A percentile compares a stretch with the other conserved stretches of the same genome.
Evolutionary conservation across 2,113 vertebrate genomes (phyloP).

Genomic region (Nesoenas mayeri): DNA sequence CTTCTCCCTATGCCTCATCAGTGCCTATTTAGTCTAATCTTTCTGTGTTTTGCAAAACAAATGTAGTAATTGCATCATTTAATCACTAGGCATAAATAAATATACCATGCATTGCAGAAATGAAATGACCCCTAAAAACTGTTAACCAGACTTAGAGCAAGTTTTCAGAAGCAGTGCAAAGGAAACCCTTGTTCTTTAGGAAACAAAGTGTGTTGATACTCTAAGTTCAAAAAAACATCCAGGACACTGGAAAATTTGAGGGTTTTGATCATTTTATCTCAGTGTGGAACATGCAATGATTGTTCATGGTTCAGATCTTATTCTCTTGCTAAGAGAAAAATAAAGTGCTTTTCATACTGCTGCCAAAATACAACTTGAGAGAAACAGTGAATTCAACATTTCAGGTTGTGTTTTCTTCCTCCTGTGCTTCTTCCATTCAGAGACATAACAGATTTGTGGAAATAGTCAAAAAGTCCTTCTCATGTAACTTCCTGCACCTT

Average conservation of each 20-base stretch:
- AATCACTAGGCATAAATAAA: background rate
- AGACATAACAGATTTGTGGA: background rate
- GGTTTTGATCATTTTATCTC: background rate
- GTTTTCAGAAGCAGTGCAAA: background rate
- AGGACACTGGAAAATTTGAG: background rate
- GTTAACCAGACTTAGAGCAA: background rate
- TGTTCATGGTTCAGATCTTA: background rate
- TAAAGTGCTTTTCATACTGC: background rate
- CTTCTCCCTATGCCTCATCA: background rate
- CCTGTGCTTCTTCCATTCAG: background rate
- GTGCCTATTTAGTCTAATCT: background rate
- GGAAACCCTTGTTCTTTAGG: background rate
- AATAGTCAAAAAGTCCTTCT: background rate
- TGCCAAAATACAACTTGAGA: background rate
- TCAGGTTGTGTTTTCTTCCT: background rate
- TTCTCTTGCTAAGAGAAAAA: background rate
- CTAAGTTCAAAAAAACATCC: background rate
- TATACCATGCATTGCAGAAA: accelerated
- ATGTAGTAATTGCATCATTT: background rate
- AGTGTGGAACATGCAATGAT: background rate
- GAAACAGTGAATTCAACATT: background rate
- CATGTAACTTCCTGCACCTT: background rate
- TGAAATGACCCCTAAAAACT: background rate
- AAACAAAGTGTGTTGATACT: background rate
- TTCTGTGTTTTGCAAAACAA: background rate